Percentiles rank a stretch among this genome's conserved stretches.
Evolutionary conservation across 1,140 invertebrate species (phyloP).

Genomic region (Trichogramma pretiosum): DNA sequence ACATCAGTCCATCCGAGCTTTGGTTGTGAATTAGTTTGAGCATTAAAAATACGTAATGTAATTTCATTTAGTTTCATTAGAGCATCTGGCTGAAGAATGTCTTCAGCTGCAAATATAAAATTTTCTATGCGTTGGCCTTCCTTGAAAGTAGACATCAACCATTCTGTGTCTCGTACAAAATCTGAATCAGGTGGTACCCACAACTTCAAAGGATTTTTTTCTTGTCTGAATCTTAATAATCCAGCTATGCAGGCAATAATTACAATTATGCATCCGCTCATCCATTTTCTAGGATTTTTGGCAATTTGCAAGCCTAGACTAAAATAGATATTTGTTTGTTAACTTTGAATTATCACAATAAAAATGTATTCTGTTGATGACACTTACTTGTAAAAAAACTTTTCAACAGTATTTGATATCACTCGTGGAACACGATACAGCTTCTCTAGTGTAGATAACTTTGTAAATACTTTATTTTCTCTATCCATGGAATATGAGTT

Average conservation of each 20-base stretch:
- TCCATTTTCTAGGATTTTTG: conserved; percentile 31
- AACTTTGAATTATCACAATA: not conserved
- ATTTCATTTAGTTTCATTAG: conserved; percentile 40
- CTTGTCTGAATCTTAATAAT: conserved; percentile 37
- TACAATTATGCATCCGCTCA: conserved; percentile 31
- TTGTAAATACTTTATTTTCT: conserved; percentile 15
- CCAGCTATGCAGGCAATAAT: conserved; percentile 37
- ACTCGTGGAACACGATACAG: conserved; percentile 27
- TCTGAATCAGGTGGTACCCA: conserved; percentile 63
- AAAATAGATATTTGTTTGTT: not conserved
- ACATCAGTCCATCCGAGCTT: conserved; percentile 51
- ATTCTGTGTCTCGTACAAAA: conserved; percentile 60
- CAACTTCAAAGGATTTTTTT: conserved; percentile 61
- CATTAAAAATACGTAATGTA: conserved; percentile 29
- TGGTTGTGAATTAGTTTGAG: conserved; percentile 21
- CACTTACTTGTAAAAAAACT: conserved; percentile 36
- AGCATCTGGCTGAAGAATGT: conserved; percentile 55
- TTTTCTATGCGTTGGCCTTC: conserved; percentile 54
- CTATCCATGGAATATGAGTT: conserved; percentile 30
- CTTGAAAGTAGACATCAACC: conserved; percentile 60
- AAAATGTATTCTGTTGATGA: not conserved
- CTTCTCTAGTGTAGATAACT: conserved; percentile 8
- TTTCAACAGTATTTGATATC: conserved; percentile 30
- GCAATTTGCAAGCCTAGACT: conserved; percentile 38
- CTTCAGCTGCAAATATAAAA: conserved; percentile 54